These are phyloP conservation scores for Leptogaster cylindrica DNA, from an alignment of 2,888 invertebrate species.

Conservation along the genomic window DNA sequence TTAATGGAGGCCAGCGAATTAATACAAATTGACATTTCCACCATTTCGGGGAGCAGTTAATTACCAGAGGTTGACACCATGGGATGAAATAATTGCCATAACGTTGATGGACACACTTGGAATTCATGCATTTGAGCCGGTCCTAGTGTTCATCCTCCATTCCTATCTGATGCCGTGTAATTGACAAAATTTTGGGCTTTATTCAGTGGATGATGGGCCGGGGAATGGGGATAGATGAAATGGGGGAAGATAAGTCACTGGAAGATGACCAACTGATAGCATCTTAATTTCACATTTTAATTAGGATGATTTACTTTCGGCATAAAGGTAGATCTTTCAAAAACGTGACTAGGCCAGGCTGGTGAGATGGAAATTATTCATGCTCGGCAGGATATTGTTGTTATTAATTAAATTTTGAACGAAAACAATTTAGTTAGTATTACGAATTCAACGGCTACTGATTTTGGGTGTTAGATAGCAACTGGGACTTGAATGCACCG, in stretches of 20 bases:
- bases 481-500: too few relatives aligned
- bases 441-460: slow-evolving; percentile 16
- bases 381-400: not conserved
- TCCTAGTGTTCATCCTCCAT: not conserved
- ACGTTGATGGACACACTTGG: slow-evolving; percentile 32
- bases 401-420: slow-evolving; percentile 20
- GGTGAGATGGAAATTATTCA: not conserved
- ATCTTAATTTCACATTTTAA: slow-evolving; percentile 35
- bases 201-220: not conserved
- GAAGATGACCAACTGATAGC: slow-evolving; percentile 6
- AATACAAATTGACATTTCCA: slow-evolving; percentile 40
- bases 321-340: not conserved
- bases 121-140: slow-evolving; percentile 23
- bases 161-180: slow-evolving; percentile 23
- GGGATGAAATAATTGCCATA: slow-evolving; percentile 36
- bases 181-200: slow-evolving; percentile 18
- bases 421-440: slow-evolving; percentile 3
- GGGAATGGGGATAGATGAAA: not conserved
- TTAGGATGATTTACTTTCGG: slow-evolving; percentile 15
- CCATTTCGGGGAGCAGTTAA: slow-evolving; percentile 40
- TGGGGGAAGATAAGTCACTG: not conserved
- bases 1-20: slow-evolving; percentile 36
- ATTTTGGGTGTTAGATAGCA: not conserved
- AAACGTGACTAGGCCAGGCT: not conserved
- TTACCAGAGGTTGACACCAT: slow-evolving; percentile 35